Conservation (phyloP, 2,797 vertebrate species). For the Micromesistius poutassou region DNA sequence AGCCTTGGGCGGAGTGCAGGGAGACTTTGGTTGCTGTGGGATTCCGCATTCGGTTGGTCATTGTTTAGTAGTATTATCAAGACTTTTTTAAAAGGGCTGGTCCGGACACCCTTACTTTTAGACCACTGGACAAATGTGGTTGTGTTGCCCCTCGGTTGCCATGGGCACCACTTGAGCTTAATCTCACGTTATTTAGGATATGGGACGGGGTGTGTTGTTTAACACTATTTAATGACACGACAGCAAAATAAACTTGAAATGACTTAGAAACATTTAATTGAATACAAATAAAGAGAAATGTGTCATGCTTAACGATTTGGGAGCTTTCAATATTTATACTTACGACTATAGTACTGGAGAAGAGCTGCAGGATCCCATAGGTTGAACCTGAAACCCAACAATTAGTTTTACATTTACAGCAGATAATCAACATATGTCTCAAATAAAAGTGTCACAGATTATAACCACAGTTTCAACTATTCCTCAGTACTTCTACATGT, state of each 20-base stretch:
- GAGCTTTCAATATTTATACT: slow-evolving; percentile 51
- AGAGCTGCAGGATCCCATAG: slow-evolving; percentile 90
- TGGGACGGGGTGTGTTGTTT: not conserved
- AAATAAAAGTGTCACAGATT: too few species aligned
- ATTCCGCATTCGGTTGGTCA: slow-evolving; percentile 20
- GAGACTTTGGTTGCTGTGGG: slow-evolving; percentile 27
- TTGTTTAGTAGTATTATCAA: slow-evolving; percentile 8
- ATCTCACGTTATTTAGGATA: not conserved
- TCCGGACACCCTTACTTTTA: not conserved
- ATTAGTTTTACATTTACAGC: not conserved
- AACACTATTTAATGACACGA: not conserved
- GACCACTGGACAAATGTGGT: not conserved
- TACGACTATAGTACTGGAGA: slow-evolving; percentile 94
- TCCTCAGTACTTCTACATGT: not conserved
- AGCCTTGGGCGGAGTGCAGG: slow-evolving; percentile 20
- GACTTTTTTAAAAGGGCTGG: not conserved
- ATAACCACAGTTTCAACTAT: not conserved
- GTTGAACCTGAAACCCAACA: slow-evolving; percentile 80
- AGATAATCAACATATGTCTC: too few species aligned
- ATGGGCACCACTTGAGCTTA: not conserved
- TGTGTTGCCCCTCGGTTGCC: not conserved
- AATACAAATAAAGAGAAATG: not conserved
- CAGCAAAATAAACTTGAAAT: not conserved
- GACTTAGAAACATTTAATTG: not conserved
- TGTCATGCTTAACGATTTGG: not conserved